Conservation (phyloP, 1,140 invertebrate species). For the Oryctes rhinoceros region DNA sequence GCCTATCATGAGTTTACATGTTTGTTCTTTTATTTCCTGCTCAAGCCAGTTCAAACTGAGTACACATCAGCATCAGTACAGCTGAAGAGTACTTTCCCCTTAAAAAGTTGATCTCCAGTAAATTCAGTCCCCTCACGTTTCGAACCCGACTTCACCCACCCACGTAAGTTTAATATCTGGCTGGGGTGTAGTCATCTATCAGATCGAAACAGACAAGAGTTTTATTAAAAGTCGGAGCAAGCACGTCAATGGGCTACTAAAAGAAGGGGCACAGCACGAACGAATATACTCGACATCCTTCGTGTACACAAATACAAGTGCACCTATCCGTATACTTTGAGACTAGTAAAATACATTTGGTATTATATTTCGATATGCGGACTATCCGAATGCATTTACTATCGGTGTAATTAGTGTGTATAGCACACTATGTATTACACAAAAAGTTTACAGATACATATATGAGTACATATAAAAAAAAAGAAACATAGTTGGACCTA, state of each 20-base stretch:
- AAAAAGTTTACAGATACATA: no score
- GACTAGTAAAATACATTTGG: not conserved
- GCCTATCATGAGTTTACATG: slow-evolving; percentile 21
- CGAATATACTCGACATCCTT: slow-evolving; percentile 33
- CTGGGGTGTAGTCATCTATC: slow-evolving; percentile 64
- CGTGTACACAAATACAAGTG: not conserved
- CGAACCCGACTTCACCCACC: slow-evolving; percentile 45
- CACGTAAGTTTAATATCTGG: slow-evolving; percentile 61
- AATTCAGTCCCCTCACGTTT: slow-evolving; percentile 45
- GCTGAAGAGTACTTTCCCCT: slow-evolving; percentile 51
- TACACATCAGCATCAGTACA: slow-evolving; percentile 46
- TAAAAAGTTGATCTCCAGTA: slow-evolving; percentile 53
- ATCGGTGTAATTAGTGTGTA: no score
- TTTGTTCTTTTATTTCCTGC: slow-evolving; percentile 39
- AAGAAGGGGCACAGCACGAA: slow-evolving; percentile 31
- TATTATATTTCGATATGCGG: no score
- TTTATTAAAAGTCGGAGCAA: slow-evolving; percentile 62
- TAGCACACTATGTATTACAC: no score
- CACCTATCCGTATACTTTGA: not conserved
- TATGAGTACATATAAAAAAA: no score
- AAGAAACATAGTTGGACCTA: no score
- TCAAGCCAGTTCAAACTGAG: slow-evolving; percentile 43
- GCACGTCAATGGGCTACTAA: slow-evolving; percentile 59
- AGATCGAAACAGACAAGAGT: slow-evolving; percentile 63
- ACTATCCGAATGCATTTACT: no score